Conservation (phyloP, 2,113 vertebrate genomes). For the Ivindomyrus marchei region DNA sequence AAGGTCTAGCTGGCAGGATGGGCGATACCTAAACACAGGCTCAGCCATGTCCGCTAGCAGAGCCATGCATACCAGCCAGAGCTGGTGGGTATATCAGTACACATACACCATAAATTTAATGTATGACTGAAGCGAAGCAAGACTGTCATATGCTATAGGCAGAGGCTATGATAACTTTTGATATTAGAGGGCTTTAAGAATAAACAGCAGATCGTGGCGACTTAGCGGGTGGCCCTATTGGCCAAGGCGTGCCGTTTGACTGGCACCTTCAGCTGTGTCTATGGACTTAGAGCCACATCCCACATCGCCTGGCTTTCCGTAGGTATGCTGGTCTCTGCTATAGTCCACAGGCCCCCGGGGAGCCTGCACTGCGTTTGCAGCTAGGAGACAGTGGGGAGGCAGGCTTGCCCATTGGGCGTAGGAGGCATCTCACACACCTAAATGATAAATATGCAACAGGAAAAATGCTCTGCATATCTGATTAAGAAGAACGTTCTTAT, state of each 20-base stretch:
- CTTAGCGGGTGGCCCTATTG: neutral
- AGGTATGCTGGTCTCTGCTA: neutral
- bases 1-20: neutral
- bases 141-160: neutral
- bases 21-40: neutral
- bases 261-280: neutral
- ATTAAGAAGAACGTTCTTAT: neutral
- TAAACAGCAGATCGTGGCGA: neutral
- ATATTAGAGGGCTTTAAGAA: neutral
- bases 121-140: neutral
- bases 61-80: neutral
- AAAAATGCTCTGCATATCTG: neutral
- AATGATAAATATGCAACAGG: neutral
- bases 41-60: neutral
- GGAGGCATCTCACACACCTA: neutral
- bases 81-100: neutral
- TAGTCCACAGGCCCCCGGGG: neutral
- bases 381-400: neutral
- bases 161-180: neutral
- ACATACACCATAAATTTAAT: neutral
- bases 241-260: neutral
- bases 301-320: neutral
- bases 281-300: neutral
- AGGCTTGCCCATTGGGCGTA: neutral
- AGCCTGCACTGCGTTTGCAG: neutral